A percentile compares a stretch with the other conserved stretches of the same genome.
These are phyloP conservation scores for Boloria euphrosyne DNA, from an alignment of 2,888 invertebrate species.

Conservation along the genomic window DNA sequence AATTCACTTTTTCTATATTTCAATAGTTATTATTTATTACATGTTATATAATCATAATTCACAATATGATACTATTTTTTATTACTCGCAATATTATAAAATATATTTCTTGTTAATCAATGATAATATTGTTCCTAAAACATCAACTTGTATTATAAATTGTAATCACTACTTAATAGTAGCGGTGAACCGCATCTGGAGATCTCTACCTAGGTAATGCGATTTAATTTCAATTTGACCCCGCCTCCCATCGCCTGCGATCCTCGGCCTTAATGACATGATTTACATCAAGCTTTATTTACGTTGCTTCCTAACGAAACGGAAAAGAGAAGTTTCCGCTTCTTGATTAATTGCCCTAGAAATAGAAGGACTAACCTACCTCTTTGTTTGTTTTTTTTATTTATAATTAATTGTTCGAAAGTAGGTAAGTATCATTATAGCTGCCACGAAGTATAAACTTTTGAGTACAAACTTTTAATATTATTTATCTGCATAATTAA, in stretches of 20 bases:
- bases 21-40: no score
- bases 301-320: slow-evolving; percentile 53
- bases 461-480: no score
- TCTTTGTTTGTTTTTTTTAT: not conserved
- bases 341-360: slow-evolving; percentile 1
- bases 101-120: no score
- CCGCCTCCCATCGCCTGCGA: slow-evolving; percentile 40
- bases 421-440: no score
- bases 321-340: slow-evolving; percentile 26
- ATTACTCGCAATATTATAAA: no score
- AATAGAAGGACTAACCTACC: not conserved
- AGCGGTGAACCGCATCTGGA: slow-evolving; percentile 16
- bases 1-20: no score
- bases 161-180: not conserved
- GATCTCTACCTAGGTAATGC: slow-evolving; percentile 50
- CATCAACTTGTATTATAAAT: not conserved
- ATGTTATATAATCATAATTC: no score
- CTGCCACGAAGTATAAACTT: no score
- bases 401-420: not conserved
- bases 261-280: slow-evolving; percentile 64
- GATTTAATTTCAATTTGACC: slow-evolving; percentile 72
- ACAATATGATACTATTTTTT: no score
- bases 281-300: slow-evolving; percentile 67
- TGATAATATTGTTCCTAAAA: not conserved
- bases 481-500: no score